A percentile compares a stretch with the other conserved stretches of the same genome.
Evolutionary conservation across 1,140 invertebrate genomes (phyloP).

Genomic region (Drosophila grimshawi): DNA sequence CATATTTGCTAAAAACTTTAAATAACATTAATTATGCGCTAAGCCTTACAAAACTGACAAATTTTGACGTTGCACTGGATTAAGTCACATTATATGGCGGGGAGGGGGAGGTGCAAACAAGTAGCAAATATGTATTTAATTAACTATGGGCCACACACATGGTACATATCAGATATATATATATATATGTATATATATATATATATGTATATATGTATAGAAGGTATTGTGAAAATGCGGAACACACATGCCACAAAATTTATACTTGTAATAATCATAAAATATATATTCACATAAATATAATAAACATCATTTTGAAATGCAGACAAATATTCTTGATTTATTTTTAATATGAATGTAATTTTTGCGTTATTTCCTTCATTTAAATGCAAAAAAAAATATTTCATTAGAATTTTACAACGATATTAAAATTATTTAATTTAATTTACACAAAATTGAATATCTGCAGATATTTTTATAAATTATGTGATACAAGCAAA

Average conservation of each 20-base stretch:
- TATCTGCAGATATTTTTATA: no score
- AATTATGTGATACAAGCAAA: no score
- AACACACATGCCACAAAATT: not conserved
- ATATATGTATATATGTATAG: not conserved
- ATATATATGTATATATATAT: not conserved
- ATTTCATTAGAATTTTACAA: no score
- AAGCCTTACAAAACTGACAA: conserved; percentile 55
- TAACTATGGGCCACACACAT: conserved; percentile 43
- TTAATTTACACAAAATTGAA: no score
- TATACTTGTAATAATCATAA: not conserved
- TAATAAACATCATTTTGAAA: not conserved
- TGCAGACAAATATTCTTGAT: no score
- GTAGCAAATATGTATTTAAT: conserved; percentile 51
- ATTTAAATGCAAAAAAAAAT: no score
- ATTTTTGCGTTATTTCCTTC: no score
- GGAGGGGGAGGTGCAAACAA: conserved; percentile 32
- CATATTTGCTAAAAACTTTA: conserved; percentile 41
- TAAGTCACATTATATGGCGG: conserved; percentile 45
- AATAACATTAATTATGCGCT: conserved; percentile 61
- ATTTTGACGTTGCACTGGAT: conserved; percentile 56
- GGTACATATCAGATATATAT: not conserved
- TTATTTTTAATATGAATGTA: no score
- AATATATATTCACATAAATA: not conserved
- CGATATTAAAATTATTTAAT: no score
- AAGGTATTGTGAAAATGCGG: conserved; percentile 11